These are phyloP conservation scores for Parasteatoda tepidariorum DNA, from an alignment of 1,140 invertebrate species.

Conservation along the genomic window DNA sequence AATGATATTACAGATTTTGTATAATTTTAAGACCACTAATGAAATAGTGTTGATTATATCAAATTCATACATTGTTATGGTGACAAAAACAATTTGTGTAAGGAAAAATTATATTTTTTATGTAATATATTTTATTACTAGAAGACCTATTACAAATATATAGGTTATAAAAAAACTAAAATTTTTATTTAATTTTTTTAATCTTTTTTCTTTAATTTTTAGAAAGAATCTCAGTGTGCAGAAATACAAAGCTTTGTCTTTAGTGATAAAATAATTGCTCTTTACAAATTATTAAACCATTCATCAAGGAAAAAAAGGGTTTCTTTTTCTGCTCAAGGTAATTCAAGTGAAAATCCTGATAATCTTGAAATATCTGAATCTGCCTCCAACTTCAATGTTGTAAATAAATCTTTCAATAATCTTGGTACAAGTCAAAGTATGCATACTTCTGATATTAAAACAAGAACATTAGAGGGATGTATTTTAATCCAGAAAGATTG, in stretches of 20 bases:
- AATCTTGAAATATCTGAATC: not conserved
- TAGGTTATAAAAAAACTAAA: too few relatives aligned
- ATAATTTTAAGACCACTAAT: too few relatives aligned
- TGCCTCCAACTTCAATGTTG: not conserved
- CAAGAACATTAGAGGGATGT: slow-evolving; percentile 70
- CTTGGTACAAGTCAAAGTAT: not conserved
- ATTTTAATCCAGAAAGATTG: slow-evolving; percentile 77
- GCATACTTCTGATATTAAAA: not conserved
- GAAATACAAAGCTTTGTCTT: slow-evolving; percentile 68
- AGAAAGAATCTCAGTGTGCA: slow-evolving; percentile 67
- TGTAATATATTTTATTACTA: too few relatives aligned
- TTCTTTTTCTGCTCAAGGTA: not conserved
- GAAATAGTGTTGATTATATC: too few relatives aligned
- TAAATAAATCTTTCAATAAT: not conserved
- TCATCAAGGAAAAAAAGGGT: not conserved
- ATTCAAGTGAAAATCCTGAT: not conserved
- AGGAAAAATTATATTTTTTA: too few relatives aligned
- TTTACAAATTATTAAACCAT: slow-evolving; percentile 55
- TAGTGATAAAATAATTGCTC: slow-evolving; percentile 65
- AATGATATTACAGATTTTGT: too few relatives aligned
- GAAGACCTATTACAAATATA: too few relatives aligned
- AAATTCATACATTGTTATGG: too few relatives aligned
- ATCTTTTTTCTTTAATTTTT: slow-evolving; percentile 32
- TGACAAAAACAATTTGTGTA: too few relatives aligned
- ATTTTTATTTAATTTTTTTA: too few relatives aligned